Evolutionary conservation across 2,888 invertebrate species (phyloP), one percentile per base, ranked within the genome.

Genomic region (Gisinianus flammeolus): DNA sequence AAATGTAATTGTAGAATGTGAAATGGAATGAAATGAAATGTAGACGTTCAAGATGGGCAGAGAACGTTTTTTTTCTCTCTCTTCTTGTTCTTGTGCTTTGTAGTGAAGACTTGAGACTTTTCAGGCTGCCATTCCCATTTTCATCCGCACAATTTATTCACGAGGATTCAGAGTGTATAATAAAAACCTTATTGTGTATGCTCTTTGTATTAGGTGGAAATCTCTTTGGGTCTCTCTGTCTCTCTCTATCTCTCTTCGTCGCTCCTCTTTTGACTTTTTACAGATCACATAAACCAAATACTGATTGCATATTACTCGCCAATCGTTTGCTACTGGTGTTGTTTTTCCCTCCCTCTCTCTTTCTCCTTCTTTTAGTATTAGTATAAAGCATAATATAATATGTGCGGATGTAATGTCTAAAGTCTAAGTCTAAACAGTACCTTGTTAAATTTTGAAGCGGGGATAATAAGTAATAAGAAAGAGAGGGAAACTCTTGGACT

Each of bases 271-370:
- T 44, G 44, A 4, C 58, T 58, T 6, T 26, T 24, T 28, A 16
- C 54, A 54, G 8, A 62, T 62, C 26, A 24, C 62, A 62, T 62
- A 26, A 62, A 62, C 26, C 31, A 58, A 58, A 30, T 24, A 24
- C 66, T 74, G 64, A 64, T 74, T 64, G 44, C 62, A 64, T 74
- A 66, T 74, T 74, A 44, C 73, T 28, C 31, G 73, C 62, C 62
- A 44, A 64, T 74, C 64, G 8, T 28, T 66, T 22, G 73, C 73
- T 74, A 74, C 73, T 66, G 73, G 73, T 74, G 35, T 74, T 74
- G 64, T 28, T 35, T 56, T 30, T 44, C 30, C 24, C 30, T 26
- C 66, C 6, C 58, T n/a, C 8, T 44, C 54, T n/a, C 54, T 12
- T 54, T n/a, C 19, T n/a, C 16, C 54, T 62, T 28, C 28, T 62